Conservation (phyloP, 2,888 invertebrate species). For the Amaurobius ferox region DNA sequence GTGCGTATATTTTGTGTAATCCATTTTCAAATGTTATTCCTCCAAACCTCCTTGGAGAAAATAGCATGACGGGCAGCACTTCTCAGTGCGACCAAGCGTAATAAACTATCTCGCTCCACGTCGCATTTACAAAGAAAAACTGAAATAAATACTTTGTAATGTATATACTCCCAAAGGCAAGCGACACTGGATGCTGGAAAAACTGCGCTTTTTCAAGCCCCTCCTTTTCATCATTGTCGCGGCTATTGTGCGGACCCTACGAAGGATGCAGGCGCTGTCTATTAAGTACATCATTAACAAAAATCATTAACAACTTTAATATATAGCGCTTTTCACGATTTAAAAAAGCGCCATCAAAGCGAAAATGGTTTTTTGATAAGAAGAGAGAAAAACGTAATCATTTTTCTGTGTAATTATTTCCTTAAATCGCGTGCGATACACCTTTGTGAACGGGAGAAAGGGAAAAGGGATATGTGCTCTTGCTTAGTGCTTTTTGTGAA, state of each 20-base stretch:
- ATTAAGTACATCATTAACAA: constrained; percentile 66
- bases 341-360: constrained; percentile 9
- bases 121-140: constrained; percentile 44
- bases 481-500: too few species aligned
- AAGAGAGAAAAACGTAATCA: constrained; percentile 18
- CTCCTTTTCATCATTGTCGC: not conserved
- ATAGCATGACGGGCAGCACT: constrained; percentile 32
- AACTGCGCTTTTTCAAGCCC: not conserved
- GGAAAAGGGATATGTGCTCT: not conserved
- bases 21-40: not conserved
- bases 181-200: not conserved
- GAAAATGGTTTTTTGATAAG: constrained; percentile 10
- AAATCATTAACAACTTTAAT: constrained; percentile 64
- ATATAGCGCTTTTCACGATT: constrained; percentile 25
- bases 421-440: constrained; percentile 13
- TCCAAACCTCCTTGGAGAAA: not conserved
- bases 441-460: not conserved
- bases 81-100: constrained; percentile 20
- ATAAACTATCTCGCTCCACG: constrained; percentile 38
- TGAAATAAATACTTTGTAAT: constrained; percentile 66
- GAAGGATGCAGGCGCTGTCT: constrained; percentile 43
- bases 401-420: constrained; percentile 48
- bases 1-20: not conserved
- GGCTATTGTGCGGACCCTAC: constrained; percentile 18
- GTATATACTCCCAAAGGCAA: constrained; percentile 23